Evolutionary conservation across 2,888 invertebrate genomes (phyloP), one percentile per base, ranked within the genome.

Genomic region (Andrena fulva): DNA sequence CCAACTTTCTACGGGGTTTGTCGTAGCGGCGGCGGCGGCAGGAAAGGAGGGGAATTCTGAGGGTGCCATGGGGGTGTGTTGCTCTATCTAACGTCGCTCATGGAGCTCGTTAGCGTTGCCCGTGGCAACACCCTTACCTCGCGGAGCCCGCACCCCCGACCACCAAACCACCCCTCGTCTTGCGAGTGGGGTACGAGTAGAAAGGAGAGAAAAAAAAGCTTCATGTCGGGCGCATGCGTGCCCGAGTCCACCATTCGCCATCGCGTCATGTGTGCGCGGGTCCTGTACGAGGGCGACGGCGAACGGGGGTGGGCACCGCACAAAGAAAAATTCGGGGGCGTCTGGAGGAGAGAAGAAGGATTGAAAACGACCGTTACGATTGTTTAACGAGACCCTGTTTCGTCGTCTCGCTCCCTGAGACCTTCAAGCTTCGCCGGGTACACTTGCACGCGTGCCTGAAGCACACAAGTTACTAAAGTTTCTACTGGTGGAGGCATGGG

Each of bases 51-150:
- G 71, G 86, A 84, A 82, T 84, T 76, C 75, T 82, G 85, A 85
- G 89, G 87, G 88, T 84, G 85, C 86, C 84, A 88, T 82, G 90
- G 90, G 89, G 89, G 87, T 89, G 89, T 89, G 89, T 92, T 90
- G 91, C 92, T 92, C 92, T 93, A 92, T 93, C 93, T 92, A 91
- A 93, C 93, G 92, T 93, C 92, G 93, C 92, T 93, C 93, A 93
- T 93, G 92, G 92, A 93, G 93, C 93, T 93, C 93, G 93, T 93
- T 93, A 93, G 93, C 92, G 93, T 93, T 93, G 92, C 93, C 93
- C 91, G 75, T 93, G 89, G 93, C 93, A 93, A 93, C 93, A 90
- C 93, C 93, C 93, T 91, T 90, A 89, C 89, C 85, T 88, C 87
- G 80, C 68, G 85, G 89, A 85, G 42, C 86, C 90, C 89, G 80